Base-by-base conservation (phyloP, 2,797 vertebrate species). In the Coregonus sp. region DNA sequence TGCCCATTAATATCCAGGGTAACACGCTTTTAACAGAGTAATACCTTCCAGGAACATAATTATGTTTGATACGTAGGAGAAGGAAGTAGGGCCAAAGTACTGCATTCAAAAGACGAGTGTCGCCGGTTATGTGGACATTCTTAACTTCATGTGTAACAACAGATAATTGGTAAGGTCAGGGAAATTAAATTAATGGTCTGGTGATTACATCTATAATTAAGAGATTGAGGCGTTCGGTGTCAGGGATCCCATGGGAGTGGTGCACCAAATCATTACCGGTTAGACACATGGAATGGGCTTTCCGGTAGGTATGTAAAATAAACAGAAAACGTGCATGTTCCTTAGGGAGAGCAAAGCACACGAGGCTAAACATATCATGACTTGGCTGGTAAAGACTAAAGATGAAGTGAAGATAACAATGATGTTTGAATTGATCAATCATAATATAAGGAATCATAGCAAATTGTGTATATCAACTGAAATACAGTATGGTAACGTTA, bases 201-300 rank as follows among this genome's bases (percentile, higher is more conserved):
- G 25, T 66, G 29, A 66, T 29, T 66, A 29, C 33, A 4, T 66
- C 63, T 66, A 15, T 25, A 81, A 86, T 81, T 59, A 81, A 63
- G 25, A 31, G 65, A 82, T 81, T 82, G 69, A 76, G 77, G 80
- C 61, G n/a, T 66, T 25, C 65, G 0, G 63, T 78, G 75, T 79
- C 33, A 52, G 52, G 40, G 20, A 25, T 78, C 78, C 68, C 51
- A 40, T 25, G 77, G 75, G 76, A 78, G 59, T 2, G 5, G 66
- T 50, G 52, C 67, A 47, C 73, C 14, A 74, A 63, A 78, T 78
- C 73, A 74, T 78, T 81, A 77, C 70, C 75, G 78, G n/a, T 82
- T 75, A 54, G 81, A 84, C 66, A 82, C 63, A 70, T 71, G 29
- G 78, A 80, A 80, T 69, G 73, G 67, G 69, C 84, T 82, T 85